A percentile compares a stretch with the other conserved stretches of the same genome.
These are phyloP conservation scores for Orchesella cincta DNA, from an alignment of 1,140 invertebrate species.

Conservation along the genomic window DNA sequence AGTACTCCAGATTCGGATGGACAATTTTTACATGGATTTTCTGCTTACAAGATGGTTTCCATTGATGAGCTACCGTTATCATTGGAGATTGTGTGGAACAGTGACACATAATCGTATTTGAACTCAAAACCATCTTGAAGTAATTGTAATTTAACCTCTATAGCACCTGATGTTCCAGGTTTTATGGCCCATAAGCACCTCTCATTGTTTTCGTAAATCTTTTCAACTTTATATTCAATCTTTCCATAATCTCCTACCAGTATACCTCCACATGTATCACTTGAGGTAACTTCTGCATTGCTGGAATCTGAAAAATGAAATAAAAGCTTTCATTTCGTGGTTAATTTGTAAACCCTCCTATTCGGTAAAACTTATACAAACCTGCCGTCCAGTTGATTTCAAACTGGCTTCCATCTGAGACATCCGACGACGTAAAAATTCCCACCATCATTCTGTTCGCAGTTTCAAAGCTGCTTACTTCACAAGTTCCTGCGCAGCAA, in stretches of 20 bases:
- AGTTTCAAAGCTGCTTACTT: neutral
- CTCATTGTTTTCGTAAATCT: neutral
- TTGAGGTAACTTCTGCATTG: neutral
- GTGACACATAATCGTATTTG: constrained; percentile 4
- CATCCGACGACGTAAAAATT: neutral
- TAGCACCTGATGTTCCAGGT: neutral
- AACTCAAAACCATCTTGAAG: neutral
- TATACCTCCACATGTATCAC: constrained; percentile 1
- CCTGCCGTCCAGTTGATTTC: neutral
- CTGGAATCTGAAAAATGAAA: neutral
- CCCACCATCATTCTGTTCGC: neutral
- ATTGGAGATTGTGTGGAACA: neutral
- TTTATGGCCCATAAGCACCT: constrained; percentile 8
- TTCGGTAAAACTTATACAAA: neutral
- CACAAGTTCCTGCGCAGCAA: neutral
- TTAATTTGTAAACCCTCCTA: no score
- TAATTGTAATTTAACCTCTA: neutral
- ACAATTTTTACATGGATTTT: neutral
- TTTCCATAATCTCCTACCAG: neutral
- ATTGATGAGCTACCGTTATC: neutral
- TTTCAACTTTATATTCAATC: neutral
- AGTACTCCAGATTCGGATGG: neutral
- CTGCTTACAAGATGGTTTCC: neutral
- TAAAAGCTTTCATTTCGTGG: no score
- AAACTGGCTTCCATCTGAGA: neutral